These are phyloP conservation scores for Gymnodraco acuticeps DNA, from an alignment of 2,797 vertebrate species.

Conservation along the genomic window DNA sequence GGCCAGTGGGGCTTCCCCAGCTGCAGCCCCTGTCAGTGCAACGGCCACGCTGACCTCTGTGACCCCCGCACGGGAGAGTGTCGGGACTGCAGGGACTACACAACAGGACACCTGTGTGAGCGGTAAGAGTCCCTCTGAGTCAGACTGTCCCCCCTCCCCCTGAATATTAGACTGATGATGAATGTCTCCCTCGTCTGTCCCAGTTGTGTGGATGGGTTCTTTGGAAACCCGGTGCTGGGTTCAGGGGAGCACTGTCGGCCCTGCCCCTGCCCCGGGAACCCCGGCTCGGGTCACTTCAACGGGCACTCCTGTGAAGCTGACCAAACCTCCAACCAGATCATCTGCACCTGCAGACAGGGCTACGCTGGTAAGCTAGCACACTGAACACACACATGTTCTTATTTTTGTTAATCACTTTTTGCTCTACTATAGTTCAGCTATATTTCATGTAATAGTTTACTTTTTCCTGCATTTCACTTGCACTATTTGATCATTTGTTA, in stretches of 20 bases:
- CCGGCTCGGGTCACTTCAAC: conserved; percentile 85
- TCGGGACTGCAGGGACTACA: conserved; percentile 81
- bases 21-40: conserved; percentile 89
- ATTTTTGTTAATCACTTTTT: background rate
- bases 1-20: conserved; percentile 88
- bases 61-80: conserved; percentile 82
- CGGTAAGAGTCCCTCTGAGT: conserved; percentile 70
- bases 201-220: conserved; percentile 89
- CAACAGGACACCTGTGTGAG: conserved; percentile 84
- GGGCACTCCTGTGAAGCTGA: conserved; percentile 85
- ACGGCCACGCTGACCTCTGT: conserved; percentile 85
- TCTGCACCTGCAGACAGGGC: conserved; percentile 88
- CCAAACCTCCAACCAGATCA: conserved; percentile 81
- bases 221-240: conserved; percentile 89
- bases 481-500: no score
- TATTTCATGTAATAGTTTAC: no score
- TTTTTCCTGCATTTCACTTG: no score
- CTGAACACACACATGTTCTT: background rate
- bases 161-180: background rate
- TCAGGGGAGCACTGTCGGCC: conserved; percentile 90
- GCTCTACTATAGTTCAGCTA: background rate
- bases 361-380: conserved; percentile 83
- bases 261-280: conserved; percentile 89
- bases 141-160: background rate
- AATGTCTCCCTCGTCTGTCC: background rate